phyloP scores from a whole-genome alignment of 2,888 invertebrate species.

The Anorthoa munda region DNA sequence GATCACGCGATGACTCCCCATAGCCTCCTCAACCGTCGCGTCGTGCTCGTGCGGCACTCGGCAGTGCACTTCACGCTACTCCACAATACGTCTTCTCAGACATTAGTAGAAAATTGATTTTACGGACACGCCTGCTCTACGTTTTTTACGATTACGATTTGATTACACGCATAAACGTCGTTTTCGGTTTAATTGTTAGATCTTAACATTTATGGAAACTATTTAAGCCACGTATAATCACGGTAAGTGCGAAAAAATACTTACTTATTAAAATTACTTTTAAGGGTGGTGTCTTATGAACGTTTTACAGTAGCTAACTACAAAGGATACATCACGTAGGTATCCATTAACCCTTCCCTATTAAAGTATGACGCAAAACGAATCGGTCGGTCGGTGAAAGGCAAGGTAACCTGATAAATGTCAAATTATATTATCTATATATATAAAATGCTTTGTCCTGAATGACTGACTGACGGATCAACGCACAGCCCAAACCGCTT shows the following conservation, averaged over 20 bases:
- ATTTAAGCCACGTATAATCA: constrained; percentile 3
- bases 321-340: background rate
- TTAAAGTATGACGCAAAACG: too few relatives aligned
- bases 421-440: too few relatives aligned
- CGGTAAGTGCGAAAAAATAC: too few relatives aligned
- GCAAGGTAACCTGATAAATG: too few relatives aligned
- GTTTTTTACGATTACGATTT: constrained; percentile 41
- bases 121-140: constrained; percentile 29
- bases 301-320: background rate
- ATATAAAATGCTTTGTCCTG: too few relatives aligned
- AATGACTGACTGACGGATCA: too few relatives aligned
- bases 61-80: constrained; percentile 28
- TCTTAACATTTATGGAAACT: constrained; percentile 5
- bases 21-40: background rate
- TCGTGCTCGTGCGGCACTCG: constrained; percentile 6
- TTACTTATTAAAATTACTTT: too few relatives aligned
- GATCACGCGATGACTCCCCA: constrained; percentile 49
- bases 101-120: constrained; percentile 48
- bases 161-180: constrained; percentile 31
- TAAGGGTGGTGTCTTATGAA: background rate
- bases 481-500: too few relatives aligned
- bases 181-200: constrained; percentile 26
- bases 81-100: constrained; percentile 1
- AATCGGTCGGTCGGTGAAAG: too few relatives aligned
- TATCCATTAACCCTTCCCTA: too few relatives aligned